These are phyloP conservation scores for Chunga burmeisteri DNA, from an alignment of 2,113 vertebrate genomes.

Conservation along the genomic window DNA sequence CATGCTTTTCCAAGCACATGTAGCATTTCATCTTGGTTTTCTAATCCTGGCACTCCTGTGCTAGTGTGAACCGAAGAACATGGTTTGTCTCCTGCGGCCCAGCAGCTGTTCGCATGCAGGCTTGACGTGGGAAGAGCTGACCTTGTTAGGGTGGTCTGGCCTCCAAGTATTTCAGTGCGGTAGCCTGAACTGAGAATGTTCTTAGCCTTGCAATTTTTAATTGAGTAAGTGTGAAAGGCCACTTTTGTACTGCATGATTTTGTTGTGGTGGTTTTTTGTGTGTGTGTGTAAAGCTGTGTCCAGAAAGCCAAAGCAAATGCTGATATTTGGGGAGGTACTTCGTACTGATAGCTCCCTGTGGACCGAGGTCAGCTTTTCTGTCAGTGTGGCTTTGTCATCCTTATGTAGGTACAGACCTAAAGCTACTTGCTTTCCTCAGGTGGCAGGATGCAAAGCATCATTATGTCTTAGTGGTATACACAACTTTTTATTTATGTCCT, in stretches of 20 bases:
- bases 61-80: background rate
- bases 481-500: background rate
- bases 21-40: background rate
- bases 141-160: background rate
- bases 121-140: background rate
- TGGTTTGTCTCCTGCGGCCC: background rate
- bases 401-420: background rate
- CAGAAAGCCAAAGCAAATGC: background rate
- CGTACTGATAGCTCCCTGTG: background rate
- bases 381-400: background rate
- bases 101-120: background rate
- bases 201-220: background rate
- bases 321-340: background rate
- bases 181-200: background rate
- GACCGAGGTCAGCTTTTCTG: background rate
- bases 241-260: background rate
- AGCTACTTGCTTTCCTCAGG: background rate
- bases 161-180: background rate
- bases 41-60: background rate
- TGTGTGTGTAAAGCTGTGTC: background rate
- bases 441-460: background rate
- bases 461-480: background rate
- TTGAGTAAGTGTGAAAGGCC: background rate
- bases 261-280: background rate
- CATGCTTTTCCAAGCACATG: background rate